A percentile compares a stretch with the other conserved stretches of the same genome.
phyloP scores from a whole-genome alignment of 1,140 invertebrate genomes.

The Cyrtorhinus lividipennis region DNA sequence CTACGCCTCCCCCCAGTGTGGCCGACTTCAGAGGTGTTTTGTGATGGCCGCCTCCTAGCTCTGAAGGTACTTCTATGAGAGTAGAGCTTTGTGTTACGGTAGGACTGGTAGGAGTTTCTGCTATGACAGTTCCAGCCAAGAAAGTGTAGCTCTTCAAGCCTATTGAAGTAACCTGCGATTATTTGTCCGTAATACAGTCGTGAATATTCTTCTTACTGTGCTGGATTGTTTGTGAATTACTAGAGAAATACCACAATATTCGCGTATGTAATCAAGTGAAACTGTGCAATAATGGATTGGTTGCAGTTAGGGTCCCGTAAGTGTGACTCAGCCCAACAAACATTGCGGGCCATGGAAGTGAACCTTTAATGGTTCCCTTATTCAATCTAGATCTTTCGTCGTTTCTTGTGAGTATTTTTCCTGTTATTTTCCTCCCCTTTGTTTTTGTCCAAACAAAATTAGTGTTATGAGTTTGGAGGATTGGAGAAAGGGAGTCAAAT shows the following conservation, averaged over 20 bases:
- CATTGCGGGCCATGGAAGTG: background rate
- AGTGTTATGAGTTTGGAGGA: background rate
- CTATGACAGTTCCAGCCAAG: background rate
- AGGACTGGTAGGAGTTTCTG: too few relatives aligned
- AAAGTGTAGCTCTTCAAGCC: background rate
- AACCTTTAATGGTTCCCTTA: background rate
- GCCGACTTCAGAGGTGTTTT: too few relatives aligned
- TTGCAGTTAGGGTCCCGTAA: too few relatives aligned
- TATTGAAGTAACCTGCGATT: background rate
- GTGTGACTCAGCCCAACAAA: background rate
- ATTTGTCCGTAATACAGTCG: background rate
- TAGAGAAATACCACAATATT: too few relatives aligned
- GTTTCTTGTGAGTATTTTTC: background rate
- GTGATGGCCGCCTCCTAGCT: too few relatives aligned
- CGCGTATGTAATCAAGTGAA: too few relatives aligned
- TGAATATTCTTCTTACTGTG: background rate
- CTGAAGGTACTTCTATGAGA: too few relatives aligned
- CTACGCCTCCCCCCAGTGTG: too few relatives aligned
- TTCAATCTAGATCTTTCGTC: background rate
- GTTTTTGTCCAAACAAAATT: background rate
- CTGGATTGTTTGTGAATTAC: too few relatives aligned
- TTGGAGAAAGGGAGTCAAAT: background rate
- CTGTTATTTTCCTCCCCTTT: background rate
- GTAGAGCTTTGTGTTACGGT: too few relatives aligned
- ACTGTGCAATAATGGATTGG: too few relatives aligned